Conservation (phyloP, 2,888 invertebrate genomes). For the Metallyticus violacea region DNA sequence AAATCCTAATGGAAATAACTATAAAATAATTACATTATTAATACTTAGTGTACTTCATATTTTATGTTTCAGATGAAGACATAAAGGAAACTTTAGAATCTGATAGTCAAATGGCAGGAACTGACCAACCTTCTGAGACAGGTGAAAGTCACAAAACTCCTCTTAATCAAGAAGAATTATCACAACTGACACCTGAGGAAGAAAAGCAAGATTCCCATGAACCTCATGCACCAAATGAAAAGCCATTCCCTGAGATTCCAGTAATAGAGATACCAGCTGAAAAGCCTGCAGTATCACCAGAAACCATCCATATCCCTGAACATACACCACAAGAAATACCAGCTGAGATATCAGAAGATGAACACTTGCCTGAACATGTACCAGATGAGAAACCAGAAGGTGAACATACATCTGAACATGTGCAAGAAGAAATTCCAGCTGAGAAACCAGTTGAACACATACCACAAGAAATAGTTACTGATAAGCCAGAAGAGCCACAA, state of each 20-base stretch:
- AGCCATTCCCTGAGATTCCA: neutral
- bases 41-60: too few species aligned
- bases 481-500: constrained; percentile 1
- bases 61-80: constrained; percentile 41
- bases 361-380: neutral
- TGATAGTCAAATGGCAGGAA: constrained; percentile 48
- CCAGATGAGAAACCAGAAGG: neutral
- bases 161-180: neutral
- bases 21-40: too few species aligned
- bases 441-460: neutral
- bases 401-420: neutral
- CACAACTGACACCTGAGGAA: neutral
- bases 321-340: neutral
- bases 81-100: constrained; percentile 48
- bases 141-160: neutral
- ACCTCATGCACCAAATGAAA: neutral
- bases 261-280: constrained; percentile 8
- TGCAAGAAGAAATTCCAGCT: neutral
- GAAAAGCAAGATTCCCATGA: neutral
- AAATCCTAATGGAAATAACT: too few species aligned
- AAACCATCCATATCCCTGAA: neutral
- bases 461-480: neutral
- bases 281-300: neutral
- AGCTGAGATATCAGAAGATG: neutral
- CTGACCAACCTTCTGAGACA: neutral